A percentile compares a stretch with the other conserved stretches of the same genome.
Evolutionary conservation across 2,113 vertebrate genomes (phyloP).

Genomic region (Pseudolaguvia tuberculata): DNA sequence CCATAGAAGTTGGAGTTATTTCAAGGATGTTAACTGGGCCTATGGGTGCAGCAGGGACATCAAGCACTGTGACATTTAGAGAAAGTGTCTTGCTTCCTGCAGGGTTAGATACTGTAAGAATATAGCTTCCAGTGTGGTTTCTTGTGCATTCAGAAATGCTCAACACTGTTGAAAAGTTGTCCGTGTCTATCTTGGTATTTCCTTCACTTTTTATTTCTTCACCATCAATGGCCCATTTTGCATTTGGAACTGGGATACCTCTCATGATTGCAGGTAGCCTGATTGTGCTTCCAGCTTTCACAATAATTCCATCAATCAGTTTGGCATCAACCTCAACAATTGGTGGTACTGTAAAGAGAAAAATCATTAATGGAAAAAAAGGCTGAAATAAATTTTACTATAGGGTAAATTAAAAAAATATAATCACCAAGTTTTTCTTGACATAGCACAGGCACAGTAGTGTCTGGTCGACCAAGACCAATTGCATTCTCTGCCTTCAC

Average conservation of each 20-base stretch:
- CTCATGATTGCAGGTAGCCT: slow-evolving; percentile 92
- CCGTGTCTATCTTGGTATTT: slow-evolving; percentile 87
- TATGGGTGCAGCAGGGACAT: slow-evolving; percentile 93
- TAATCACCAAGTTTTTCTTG: slow-evolving; percentile 90
- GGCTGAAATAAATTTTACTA: background rate
- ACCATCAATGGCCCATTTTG: slow-evolving; percentile 87
- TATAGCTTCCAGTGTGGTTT: slow-evolving; percentile 87
- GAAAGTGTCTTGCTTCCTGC: slow-evolving; percentile 89
- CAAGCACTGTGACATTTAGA: slow-evolving; percentile 87
- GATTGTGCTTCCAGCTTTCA: slow-evolving; percentile 93
- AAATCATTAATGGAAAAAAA: background rate
- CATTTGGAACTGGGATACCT: slow-evolving; percentile 86
- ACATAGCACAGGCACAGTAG: slow-evolving; percentile 93
- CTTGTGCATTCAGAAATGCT: slow-evolving; percentile 89
- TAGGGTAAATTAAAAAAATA: background rate
- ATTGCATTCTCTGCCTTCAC: slow-evolving; percentile 92
- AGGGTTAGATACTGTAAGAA: slow-evolving; percentile 90
- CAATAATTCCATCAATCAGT: slow-evolving; percentile 91
- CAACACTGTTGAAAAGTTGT: slow-evolving; percentile 85
- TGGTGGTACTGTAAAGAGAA: slow-evolving; percentile 78
- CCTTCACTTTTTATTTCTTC: slow-evolving; percentile 82
- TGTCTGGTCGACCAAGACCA: slow-evolving; percentile 90
- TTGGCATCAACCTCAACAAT: slow-evolving; percentile 90
- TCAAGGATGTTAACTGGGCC: slow-evolving; percentile 92
- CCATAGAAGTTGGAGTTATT: slow-evolving; percentile 89